Conservation (phyloP, 1,140 invertebrate species). For the Musca domestica region DNA sequence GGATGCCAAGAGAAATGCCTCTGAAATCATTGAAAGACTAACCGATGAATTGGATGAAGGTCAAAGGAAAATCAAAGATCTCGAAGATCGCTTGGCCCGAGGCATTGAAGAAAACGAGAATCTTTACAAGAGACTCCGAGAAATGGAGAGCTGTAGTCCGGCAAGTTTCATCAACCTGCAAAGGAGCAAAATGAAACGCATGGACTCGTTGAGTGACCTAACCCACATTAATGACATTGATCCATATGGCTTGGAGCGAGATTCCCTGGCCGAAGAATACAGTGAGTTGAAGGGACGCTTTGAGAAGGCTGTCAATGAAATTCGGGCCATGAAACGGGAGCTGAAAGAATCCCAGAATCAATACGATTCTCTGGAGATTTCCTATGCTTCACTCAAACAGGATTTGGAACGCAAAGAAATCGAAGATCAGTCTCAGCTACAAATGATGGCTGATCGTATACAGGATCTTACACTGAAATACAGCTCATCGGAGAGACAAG, state of each 20-base stretch:
- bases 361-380: conserved; percentile 76
- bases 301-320: conserved; percentile 79
- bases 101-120: conserved; percentile 77
- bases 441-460: conserved; percentile 78
- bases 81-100: conserved; percentile 59
- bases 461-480: conserved; percentile 82
- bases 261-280: conserved; percentile 77
- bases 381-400: conserved; percentile 70
- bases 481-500: conserved; percentile 77
- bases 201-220: conserved; percentile 77
- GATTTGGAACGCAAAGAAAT: conserved; percentile 68
- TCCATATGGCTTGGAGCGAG: conserved; percentile 70
- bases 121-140: conserved; percentile 67
- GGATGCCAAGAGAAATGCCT: conserved; percentile 54
- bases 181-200: conserved; percentile 61
- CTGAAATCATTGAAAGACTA: conserved; percentile 48
- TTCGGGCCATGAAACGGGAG: conserved; percentile 76
- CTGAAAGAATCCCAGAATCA: conserved; percentile 75
- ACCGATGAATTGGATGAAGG: conserved; percentile 44
- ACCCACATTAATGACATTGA: conserved; percentile 77
- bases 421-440: conserved; percentile 70
- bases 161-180: conserved; percentile 53
- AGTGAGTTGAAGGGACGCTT: conserved; percentile 72
- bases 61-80: conserved; percentile 46
- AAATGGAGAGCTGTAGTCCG: conserved; percentile 63